phyloP scores from a whole-genome alignment of 2,888 invertebrate genomes.

The Muscina levida region DNA sequence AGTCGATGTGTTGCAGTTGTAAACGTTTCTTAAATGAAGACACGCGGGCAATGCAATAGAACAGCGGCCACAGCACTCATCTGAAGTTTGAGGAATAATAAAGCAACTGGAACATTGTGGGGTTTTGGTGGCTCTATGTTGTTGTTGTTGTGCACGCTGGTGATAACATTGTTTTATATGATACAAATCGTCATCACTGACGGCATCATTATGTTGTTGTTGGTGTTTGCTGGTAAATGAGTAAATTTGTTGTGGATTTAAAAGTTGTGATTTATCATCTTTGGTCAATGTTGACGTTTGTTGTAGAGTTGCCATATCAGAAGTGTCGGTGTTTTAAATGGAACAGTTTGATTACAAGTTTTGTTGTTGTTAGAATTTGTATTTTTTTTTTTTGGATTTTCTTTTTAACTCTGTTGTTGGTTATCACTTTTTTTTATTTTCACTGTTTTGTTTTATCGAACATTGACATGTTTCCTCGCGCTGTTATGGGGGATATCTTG shows the following conservation, averaged over 20 bases:
- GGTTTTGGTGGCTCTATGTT: conserved; percentile 28
- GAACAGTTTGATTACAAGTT: conserved; percentile 5
- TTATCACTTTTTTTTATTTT: conserved; percentile 13
- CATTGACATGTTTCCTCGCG: conserved; percentile 41
- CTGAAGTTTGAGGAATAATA: conserved; percentile 32
- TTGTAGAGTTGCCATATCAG: conserved; percentile 50
- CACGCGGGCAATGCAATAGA: conserved; percentile 43
- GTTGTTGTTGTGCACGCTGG: conserved; percentile 27
- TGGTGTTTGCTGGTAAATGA: neutral
- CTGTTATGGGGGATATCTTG: neutral
- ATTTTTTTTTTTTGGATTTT: conserved; percentile 40
- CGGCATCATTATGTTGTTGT: conserved; percentile 13
- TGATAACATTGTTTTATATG: conserved; percentile 58
- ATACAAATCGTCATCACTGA: conserved; percentile 44
- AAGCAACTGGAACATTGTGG: neutral
- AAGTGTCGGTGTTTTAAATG: conserved; percentile 20
- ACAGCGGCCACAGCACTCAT: too few relatives aligned
- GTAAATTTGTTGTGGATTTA: conserved; percentile 25
- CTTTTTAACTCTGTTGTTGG: conserved; percentile 7
- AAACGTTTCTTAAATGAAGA: conserved; percentile 2
- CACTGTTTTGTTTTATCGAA: conserved; percentile 25
- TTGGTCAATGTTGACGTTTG: conserved; percentile 22
- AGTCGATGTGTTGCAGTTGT: neutral
- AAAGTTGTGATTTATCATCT: conserved; percentile 42
- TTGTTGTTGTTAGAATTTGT: conserved; percentile 29